Evolutionary conservation across 2,113 vertebrate species (phyloP).

Genomic region (Jacana jacana): DNA sequence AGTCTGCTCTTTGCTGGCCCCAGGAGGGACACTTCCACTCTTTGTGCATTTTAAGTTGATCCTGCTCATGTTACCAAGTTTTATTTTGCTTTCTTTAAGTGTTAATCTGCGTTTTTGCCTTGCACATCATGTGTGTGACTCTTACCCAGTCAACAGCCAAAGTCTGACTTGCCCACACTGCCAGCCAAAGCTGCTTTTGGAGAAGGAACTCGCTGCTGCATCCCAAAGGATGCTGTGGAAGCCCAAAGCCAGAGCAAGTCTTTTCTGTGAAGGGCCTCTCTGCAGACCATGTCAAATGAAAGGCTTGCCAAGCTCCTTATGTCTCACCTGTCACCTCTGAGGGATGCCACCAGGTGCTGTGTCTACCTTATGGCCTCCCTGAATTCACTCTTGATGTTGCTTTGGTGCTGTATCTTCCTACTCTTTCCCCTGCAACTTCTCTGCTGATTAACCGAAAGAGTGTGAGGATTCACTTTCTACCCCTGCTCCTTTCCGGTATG

Average conservation of each 20-base stretch:
- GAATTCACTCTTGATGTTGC: background rate
- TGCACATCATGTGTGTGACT: slow-evolving; percentile 32
- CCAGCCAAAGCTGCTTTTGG: background rate
- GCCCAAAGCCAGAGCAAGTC: background rate
- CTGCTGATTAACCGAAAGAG: background rate
- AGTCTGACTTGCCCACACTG: background rate
- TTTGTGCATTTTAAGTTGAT: slow-evolving; percentile 52
- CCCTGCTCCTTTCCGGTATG: background rate
- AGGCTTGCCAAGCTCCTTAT: background rate
- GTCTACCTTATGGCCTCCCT: background rate
- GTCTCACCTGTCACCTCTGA: background rate
- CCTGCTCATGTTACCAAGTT: slow-evolving; percentile 49
- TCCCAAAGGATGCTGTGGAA: background rate
- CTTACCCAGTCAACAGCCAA: slow-evolving; percentile 64
- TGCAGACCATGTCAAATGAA: background rate
- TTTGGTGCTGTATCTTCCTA: background rate
- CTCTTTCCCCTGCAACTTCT: background rate
- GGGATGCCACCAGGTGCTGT: background rate
- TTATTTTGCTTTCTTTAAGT: slow-evolving; percentile 53
- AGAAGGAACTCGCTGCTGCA: background rate
- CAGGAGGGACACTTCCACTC: background rate
- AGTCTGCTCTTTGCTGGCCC: background rate
- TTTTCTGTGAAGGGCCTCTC: background rate
- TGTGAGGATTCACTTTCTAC: background rate
- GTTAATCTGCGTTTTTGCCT: slow-evolving; percentile 43